Evolutionary conservation across 2,888 invertebrate genomes (phyloP).

Genomic region (Empis livida): DNA sequence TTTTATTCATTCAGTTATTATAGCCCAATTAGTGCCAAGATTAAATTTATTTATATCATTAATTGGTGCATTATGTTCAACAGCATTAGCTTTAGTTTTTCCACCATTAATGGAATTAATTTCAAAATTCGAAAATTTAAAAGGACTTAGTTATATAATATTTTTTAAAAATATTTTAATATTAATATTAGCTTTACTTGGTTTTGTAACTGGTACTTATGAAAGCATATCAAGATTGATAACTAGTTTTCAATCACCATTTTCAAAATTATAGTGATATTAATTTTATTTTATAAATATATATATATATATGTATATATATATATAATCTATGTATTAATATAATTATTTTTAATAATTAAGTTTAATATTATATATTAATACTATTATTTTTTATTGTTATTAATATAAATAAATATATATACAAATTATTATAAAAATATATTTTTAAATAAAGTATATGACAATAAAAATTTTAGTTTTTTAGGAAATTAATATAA

Average conservation of each 20-base stretch:
- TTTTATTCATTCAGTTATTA: slow-evolving; percentile 45
- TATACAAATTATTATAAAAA: too few relatives aligned
- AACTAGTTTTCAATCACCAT: neutral
- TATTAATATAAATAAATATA: too few relatives aligned
- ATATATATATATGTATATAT: too few relatives aligned
- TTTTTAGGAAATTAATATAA: too few relatives aligned
- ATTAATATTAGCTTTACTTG: slow-evolving; percentile 52
- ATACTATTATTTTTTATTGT: too few relatives aligned
- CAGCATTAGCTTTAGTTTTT: slow-evolving; percentile 74
- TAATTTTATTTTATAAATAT: too few relatives aligned
- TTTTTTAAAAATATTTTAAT: slow-evolving; percentile 49
- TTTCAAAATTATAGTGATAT: too few relatives aligned
- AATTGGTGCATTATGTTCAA: slow-evolving; percentile 82
- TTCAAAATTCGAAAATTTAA: slow-evolving; percentile 46
- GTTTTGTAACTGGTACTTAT: slow-evolving; percentile 63
- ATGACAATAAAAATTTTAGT: too few relatives aligned
- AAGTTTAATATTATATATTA: too few relatives aligned
- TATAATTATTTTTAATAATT: too few relatives aligned
- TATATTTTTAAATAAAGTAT: too few relatives aligned
- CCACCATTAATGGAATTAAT: slow-evolving; percentile 79
- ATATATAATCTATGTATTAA: too few relatives aligned
- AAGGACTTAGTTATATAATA: slow-evolving; percentile 35
- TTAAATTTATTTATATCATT: slow-evolving; percentile 79
- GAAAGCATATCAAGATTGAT: slow-evolving; percentile 35
- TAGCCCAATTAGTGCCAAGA: slow-evolving; percentile 78